A percentile compares a stretch with the other conserved stretches of the same genome.
phyloP scores from a whole-genome alignment of 2,113 vertebrate genomes.

The Dicerorhinus sumatrensis region DNA sequence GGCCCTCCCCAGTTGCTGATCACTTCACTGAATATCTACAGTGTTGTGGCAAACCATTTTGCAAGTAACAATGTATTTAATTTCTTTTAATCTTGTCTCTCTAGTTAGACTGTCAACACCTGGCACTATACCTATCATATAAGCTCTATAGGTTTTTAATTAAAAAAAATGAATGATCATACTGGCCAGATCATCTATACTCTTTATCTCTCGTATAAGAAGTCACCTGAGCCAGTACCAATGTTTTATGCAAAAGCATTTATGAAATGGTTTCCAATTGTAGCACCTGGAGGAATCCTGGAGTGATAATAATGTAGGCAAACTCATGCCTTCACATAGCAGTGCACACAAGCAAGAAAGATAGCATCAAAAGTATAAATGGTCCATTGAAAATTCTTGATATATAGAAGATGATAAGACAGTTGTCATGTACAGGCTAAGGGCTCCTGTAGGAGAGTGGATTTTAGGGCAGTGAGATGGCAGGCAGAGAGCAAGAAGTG shows the following conservation, averaged over 20 bases:
- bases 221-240: neutral
- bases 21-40: neutral
- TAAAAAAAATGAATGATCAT: constrained; percentile 45
- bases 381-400: neutral
- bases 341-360: neutral
- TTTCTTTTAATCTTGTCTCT: neutral
- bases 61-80: neutral
- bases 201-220: neutral
- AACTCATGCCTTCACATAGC: neutral
- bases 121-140: neutral
- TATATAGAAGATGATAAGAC: neutral
- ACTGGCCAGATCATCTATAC: neutral
- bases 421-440: neutral
- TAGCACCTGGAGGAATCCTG: neutral
- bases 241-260: neutral
- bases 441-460: neutral
- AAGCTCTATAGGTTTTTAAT: neutral
- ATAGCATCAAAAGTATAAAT: neutral
- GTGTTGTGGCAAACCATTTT: neutral
- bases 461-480: neutral
- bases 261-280: neutral
- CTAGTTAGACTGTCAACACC: neutral
- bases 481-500: neutral
- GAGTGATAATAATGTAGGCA: neutral
- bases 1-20: neutral